Evolutionary conservation across 2,888 invertebrate genomes (phyloP), one percentile per base, ranked within the genome.

Genomic region (Boloria selene): DNA sequence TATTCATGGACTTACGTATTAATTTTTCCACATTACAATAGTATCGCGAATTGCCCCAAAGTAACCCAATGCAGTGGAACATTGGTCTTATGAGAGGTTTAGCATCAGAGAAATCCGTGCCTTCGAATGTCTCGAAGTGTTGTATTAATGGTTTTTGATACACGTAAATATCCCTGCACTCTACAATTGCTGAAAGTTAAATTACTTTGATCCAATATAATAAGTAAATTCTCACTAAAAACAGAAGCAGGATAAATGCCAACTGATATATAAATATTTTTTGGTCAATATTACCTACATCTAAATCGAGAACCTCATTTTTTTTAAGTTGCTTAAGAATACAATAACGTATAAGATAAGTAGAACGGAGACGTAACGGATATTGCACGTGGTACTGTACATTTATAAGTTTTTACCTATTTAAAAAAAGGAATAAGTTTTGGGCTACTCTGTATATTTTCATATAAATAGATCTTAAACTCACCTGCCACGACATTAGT

Each of bases 11-110:
- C 90, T 81, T 75, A 93, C 92, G 92, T 73, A 91, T 91, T 42
- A 93, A 80, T 75, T 91, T 92, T 53, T 93, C 93, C 3, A 94
- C 92, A 6, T 89, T 93, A 79, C 96, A 95, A 79, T 95, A 97
- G 79, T 96, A 96, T 76, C 94, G 93, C 0, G 97, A 98, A 80
- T 96, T 95, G 0, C 96, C 95, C 98, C 98, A 98, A 17, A 97
- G 90, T 10, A 98, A 87, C 26, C 97, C 97, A 4, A 98, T 93
- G 56, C 95, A 95, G 75, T 98, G 96, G 74, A 98, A 88, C 84
- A 98, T 89, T 0, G 96, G 95, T 61, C 95, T 93, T 4, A 96
- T 90, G 13, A 93, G 84, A 0, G 77, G 61, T 64, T 92, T 92
- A 1, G 94, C 84, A 62, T 96, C 96, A 13, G 92, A 83, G 75